Evolutionary conservation across 2,797 vertebrate species (phyloP).

Genomic region (Borostomias antarcticus): DNA sequence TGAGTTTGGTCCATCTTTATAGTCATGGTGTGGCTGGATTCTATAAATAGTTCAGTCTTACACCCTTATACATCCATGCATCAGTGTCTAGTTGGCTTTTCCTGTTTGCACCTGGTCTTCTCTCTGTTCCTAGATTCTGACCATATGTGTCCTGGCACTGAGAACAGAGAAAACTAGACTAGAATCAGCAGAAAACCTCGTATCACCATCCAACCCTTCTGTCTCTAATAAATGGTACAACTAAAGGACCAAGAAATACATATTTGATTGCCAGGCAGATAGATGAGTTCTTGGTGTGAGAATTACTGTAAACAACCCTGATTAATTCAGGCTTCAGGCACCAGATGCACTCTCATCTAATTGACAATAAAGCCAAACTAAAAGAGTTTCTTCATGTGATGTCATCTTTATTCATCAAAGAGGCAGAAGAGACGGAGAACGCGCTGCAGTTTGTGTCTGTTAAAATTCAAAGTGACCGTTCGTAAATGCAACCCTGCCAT

Average conservation of each 20-base stretch:
- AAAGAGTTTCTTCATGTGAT: constrained; percentile 37
- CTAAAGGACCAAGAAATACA: constrained; percentile 1
- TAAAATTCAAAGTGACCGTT: not conserved
- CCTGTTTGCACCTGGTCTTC: too few species aligned
- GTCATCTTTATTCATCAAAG: constrained; percentile 30
- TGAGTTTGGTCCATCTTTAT: too few species aligned
- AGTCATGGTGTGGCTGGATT: too few species aligned
- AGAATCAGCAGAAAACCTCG: not conserved
- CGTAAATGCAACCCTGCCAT: not conserved
- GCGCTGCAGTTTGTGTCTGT: not conserved
- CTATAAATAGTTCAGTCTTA: too few species aligned
- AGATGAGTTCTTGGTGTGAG: constrained; percentile 33
- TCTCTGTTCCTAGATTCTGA: too few species aligned
- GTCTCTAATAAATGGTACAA: constrained; percentile 27
- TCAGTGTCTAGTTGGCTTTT: too few species aligned
- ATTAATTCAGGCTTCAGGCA: constrained; percentile 40
- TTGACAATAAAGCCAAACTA: constrained; percentile 30
- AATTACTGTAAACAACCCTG: constrained; percentile 42
- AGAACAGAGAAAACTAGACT: not conserved
- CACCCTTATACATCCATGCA: too few species aligned
- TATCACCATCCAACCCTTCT: too few species aligned
- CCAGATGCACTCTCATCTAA: constrained; percentile 32
- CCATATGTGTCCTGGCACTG: not conserved
- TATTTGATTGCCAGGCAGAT: constrained; percentile 28
- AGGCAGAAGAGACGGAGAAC: constrained; percentile 25